Conservation (phyloP, 2,888 invertebrate species). For the Drosophila picticornis region DNA sequence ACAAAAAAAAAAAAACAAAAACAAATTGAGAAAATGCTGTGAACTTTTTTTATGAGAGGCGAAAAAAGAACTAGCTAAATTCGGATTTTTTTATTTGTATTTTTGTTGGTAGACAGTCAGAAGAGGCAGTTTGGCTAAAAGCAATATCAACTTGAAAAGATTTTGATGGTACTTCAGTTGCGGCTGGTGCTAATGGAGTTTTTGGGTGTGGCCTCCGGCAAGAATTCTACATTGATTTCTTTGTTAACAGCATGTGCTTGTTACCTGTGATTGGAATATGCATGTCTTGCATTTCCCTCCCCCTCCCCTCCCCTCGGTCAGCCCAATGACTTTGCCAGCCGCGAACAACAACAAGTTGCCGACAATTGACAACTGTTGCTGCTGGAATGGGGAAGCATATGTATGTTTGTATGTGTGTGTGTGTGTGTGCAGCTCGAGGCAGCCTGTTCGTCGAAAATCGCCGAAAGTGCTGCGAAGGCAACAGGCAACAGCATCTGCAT, state of each 20-base stretch:
- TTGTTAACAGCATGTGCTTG: slow-evolving; percentile 20
- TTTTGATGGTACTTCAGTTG: slow-evolving; percentile 43
- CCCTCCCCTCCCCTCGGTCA: neutral
- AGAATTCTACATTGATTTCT: slow-evolving; percentile 17
- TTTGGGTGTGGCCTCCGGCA: slow-evolving; percentile 36
- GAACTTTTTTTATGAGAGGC: neutral
- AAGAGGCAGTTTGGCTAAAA: slow-evolving; percentile 27
- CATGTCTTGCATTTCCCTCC: slow-evolving; percentile 4
- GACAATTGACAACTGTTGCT: slow-evolving; percentile 72
- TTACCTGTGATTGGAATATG: slow-evolving; percentile 30
- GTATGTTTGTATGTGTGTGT: slow-evolving; percentile 1
- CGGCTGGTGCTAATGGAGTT: slow-evolving; percentile 38
- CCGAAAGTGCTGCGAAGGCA: slow-evolving; percentile 70
- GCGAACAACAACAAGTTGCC: slow-evolving; percentile 69
- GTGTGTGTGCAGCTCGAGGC: slow-evolving; percentile 32
- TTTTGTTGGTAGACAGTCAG: slow-evolving; percentile 10
- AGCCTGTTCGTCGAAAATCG: slow-evolving; percentile 68
- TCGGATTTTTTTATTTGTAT: slow-evolving; percentile 5
- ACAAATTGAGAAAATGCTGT: neutral
- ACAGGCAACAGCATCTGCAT: slow-evolving; percentile 42
- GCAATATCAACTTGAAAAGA: slow-evolving; percentile 43
- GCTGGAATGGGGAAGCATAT: slow-evolving; percentile 20
- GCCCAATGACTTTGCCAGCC: slow-evolving; percentile 31
- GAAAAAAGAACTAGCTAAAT: neutral
- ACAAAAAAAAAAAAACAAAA: no score